Evolutionary conservation across 2,113 vertebrate genomes (phyloP).

Genomic region (Antechinus stuartii): DNA sequence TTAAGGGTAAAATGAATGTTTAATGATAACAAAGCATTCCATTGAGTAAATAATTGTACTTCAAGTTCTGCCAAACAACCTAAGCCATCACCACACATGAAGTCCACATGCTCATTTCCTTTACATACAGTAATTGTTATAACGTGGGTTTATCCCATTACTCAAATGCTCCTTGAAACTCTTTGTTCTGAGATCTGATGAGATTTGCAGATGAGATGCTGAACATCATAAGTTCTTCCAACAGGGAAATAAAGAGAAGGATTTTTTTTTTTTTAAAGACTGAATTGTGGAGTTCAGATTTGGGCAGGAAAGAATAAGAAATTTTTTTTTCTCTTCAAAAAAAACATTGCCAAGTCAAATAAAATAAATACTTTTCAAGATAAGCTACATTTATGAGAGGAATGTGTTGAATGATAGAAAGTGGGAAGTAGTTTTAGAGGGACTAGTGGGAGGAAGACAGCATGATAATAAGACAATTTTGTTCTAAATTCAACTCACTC

Average conservation of each 20-base stretch:
- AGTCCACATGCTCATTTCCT: slow-evolving; percentile 49
- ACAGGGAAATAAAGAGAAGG: not conserved
- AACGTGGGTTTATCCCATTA: slow-evolving; percentile 29
- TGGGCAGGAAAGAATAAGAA: not conserved
- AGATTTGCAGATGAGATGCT: not conserved
- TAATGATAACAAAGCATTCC: slow-evolving; percentile 61
- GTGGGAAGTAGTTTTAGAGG: not conserved
- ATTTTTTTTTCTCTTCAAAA: not conserved
- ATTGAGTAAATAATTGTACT: slow-evolving; percentile 59
- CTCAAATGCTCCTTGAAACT: slow-evolving; percentile 36
- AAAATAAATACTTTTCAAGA: not conserved
- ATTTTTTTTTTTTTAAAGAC: not conserved
- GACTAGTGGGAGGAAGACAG: not conserved
- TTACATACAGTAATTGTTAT: slow-evolving; percentile 42
- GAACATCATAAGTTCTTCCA: slow-evolving; percentile 20
- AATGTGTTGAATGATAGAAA: not conserved
- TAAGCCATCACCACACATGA: slow-evolving; percentile 38
- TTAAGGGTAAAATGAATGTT: slow-evolving; percentile 60
- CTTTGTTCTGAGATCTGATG: slow-evolving; percentile 16
- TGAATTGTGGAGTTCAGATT: not conserved
- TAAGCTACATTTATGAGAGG: not conserved
- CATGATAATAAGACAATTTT: not conserved
- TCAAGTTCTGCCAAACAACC: slow-evolving; percentile 58
- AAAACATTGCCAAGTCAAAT: not conserved
- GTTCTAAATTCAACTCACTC: not conserved